phyloP scores from a whole-genome alignment of 2,113 vertebrate species.

The Eubucco bourcierii region DNA sequence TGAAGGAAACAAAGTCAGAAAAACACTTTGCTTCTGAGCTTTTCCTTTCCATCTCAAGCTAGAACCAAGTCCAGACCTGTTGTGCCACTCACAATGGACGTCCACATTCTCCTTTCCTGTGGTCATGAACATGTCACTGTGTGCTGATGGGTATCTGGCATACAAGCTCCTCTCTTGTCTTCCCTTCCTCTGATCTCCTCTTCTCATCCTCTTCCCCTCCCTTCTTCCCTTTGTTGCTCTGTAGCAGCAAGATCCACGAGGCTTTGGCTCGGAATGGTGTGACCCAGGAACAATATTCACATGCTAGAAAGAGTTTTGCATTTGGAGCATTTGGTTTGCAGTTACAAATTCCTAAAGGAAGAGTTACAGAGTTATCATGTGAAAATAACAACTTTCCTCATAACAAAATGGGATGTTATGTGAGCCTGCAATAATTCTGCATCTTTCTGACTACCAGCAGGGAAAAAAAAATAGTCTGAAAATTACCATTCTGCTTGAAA shows the following conservation, averaged over 20 bases:
- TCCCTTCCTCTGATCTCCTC: neutral
- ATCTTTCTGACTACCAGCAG: neutral
- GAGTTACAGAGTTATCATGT: accelerated
- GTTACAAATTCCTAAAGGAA: neutral
- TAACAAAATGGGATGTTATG: neutral
- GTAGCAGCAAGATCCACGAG: neutral
- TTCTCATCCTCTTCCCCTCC: no score
- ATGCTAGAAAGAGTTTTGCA: neutral
- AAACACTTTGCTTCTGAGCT: neutral
- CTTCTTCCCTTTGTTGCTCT: no score
- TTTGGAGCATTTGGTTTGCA: neutral
- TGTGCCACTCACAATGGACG: neutral
- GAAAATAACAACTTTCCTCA: neutral
- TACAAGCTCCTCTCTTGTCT: accelerated
- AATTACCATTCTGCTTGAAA: neutral
- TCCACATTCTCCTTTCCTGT: neutral
- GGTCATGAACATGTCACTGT: accelerated
- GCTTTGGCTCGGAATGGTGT: neutral
- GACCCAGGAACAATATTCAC: accelerated
- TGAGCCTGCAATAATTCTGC: neutral
- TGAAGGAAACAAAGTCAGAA: neutral
- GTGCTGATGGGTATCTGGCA: neutral
- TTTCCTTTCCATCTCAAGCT: neutral
- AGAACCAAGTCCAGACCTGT: neutral
- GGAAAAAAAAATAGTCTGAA: neutral